Percentiles rank a stretch among this genome's conserved stretches.
phyloP scores from a whole-genome alignment of 1,140 invertebrate genomes.

The Hycleus phaleratus region DNA sequence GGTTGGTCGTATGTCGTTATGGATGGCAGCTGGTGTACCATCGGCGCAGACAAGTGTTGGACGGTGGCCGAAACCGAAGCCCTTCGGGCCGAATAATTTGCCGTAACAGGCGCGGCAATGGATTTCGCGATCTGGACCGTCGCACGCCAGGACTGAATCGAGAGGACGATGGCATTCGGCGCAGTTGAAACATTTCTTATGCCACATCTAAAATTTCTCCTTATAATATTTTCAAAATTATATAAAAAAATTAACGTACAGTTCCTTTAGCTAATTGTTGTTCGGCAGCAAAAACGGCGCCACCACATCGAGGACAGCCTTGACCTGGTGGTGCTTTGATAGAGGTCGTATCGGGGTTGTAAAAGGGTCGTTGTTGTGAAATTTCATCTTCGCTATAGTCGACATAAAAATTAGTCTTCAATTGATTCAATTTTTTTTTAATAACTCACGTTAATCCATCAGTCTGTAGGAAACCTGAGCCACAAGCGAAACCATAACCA shows the following conservation, averaged over 20 bases:
- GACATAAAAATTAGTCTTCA: background rate
- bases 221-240: background rate
- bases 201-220: constrained; percentile 67
- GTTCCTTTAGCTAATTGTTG: constrained; percentile 88
- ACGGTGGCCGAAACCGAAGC: constrained; percentile 80
- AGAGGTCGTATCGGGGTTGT: constrained; percentile 77
- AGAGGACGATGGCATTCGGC: constrained; percentile 86
- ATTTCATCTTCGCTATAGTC: constrained; percentile 69
- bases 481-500: constrained; percentile 90
- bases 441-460: constrained; percentile 72
- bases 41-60: constrained; percentile 75
- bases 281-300: constrained; percentile 89
- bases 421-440: background rate
- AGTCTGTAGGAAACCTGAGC: constrained; percentile 86
- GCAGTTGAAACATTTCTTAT: constrained; percentile 91
- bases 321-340: constrained; percentile 81
- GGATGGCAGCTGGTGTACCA: constrained; percentile 60
- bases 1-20: constrained; percentile 50
- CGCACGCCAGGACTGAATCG: constrained; percentile 85
- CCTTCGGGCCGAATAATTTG: constrained; percentile 84
- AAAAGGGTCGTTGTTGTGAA: constrained; percentile 63
- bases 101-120: constrained; percentile 84
- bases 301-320: constrained; percentile 85
- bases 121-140: constrained; percentile 82
- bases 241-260: constrained; percentile 43